Conservation (phyloP, 2,113 vertebrate species). For the Spermophilus dauricus region DNA sequence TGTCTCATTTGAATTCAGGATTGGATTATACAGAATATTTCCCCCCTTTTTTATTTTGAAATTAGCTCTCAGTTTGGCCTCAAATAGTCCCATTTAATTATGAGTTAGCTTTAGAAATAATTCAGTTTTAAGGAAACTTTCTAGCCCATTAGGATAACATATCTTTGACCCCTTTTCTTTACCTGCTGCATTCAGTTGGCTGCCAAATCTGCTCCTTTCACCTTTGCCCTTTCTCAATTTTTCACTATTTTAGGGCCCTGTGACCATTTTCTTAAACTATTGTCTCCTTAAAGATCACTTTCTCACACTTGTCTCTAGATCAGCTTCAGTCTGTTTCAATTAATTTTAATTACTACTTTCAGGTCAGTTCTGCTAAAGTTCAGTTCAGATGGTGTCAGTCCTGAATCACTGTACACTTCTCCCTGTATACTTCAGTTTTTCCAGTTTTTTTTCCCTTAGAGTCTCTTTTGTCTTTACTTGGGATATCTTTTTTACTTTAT, state of each 20-base stretch:
- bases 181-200: neutral
- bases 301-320: neutral
- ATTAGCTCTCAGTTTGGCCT: neutral
- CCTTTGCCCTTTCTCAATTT: neutral
- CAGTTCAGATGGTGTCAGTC: neutral
- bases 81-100: neutral
- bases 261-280: neutral
- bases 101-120: neutral
- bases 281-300: neutral
- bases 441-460: neutral
- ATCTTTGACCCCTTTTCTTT: neutral
- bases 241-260: neutral
- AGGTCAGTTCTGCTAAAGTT: neutral
- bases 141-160: neutral
- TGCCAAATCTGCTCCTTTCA: neutral
- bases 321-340: neutral
- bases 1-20: neutral
- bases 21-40: constrained; percentile 38
- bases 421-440: neutral
- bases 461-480: neutral
- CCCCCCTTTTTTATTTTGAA: constrained; percentile 18
- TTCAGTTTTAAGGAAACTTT: neutral
- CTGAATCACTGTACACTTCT: fast-evolving
- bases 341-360: neutral
- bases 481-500: neutral